Base-by-base conservation (phyloP, 37 sponge, comb jelly and placozoan species). In the Amphimedon queenslandica region DNA sequence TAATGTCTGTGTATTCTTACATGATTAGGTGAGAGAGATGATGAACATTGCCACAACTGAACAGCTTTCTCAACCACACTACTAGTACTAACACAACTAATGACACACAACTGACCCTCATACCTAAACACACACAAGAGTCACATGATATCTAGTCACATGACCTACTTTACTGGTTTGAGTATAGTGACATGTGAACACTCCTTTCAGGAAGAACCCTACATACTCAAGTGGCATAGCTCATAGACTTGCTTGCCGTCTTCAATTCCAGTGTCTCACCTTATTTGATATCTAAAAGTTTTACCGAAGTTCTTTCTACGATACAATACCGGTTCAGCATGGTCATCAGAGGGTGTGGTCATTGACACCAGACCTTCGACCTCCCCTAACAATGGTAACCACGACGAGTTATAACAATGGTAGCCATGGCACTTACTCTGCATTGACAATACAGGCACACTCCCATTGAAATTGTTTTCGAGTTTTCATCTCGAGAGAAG, bases 401-500 rank as follows among this genome's bases (percentile, higher is more conserved):
- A n/a, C n/a, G n/a, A n/a, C n/a, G n/a, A n/a, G n/a, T n/a, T n/a
- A n/a, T n/a, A n/a, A n/a, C n/a, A n/a, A n/a, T n/a, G n/a, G n/a
- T n/a, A n/a, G n/a, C n/a, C n/a, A n/a, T n/a, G n/a, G n/a, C 41
- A 16, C 64, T 42, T 32, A n/a, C 55, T 68, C 25, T 40, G n/a
- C 42, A 13, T 33, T 41, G n/a, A 53, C 30, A 57, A 73, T 68
- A 73, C 85, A 84, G n/a, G 74, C 86, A 85, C 80, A 79, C 64
- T 79, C 86, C 80, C 86, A 85, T 57, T 73, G 74, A 5, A 34
- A 27, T 13, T 1, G 30, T 13, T 18, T 34, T 2, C 13, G 41
- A 2, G 4, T 41, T 63, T 10, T 28, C 24, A 70, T 4, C 10
- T 18, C 32, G 3, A 70, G 24, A 38, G 27, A 18, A n/a, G n/a